These are phyloP conservation scores for Zaprionus tsacasi DNA, from an alignment of 1,140 invertebrate species.

Conservation along the genomic window DNA sequence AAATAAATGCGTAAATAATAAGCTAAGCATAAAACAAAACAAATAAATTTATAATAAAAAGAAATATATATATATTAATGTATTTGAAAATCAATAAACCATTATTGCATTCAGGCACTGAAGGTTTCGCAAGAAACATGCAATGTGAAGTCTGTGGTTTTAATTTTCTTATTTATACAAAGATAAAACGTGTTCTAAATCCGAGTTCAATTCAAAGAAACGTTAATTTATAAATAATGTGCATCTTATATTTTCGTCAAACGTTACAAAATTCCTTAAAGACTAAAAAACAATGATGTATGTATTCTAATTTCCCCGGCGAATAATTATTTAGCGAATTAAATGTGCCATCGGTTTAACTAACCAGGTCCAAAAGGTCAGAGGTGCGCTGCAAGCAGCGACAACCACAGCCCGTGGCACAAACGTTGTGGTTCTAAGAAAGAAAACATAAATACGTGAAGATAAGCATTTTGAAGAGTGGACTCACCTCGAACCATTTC, in stretches of 20 bases:
- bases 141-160: neutral
- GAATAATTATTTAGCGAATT: neutral
- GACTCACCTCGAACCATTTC: constrained; percentile 92
- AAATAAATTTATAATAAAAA: constrained; percentile 36
- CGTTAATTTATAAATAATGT: constrained; percentile 28
- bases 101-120: constrained; percentile 24
- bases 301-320: constrained; percentile 31
- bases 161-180: neutral
- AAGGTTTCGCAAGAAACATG: constrained; percentile 21
- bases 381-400: constrained; percentile 89
- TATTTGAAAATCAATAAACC: constrained; percentile 54
- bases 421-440: constrained; percentile 85
- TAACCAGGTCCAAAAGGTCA: constrained; percentile 60
- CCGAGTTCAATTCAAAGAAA: neutral
- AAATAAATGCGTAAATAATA: constrained; percentile 70
- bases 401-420: constrained; percentile 94
- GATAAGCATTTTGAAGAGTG: neutral
- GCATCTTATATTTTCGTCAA: constrained; percentile 32
- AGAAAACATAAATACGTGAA: neutral
- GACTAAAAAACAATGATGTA: constrained; percentile 43
- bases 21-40: constrained; percentile 53
- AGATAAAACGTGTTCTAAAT: neutral
- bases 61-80: constrained; percentile 42
- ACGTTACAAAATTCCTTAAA: constrained; percentile 54
- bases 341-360: constrained; percentile 40